Evolutionary conservation across 2,888 invertebrate species (phyloP), one percentile per base, ranked within the genome.

Genomic region (Chesias legatella): DNA sequence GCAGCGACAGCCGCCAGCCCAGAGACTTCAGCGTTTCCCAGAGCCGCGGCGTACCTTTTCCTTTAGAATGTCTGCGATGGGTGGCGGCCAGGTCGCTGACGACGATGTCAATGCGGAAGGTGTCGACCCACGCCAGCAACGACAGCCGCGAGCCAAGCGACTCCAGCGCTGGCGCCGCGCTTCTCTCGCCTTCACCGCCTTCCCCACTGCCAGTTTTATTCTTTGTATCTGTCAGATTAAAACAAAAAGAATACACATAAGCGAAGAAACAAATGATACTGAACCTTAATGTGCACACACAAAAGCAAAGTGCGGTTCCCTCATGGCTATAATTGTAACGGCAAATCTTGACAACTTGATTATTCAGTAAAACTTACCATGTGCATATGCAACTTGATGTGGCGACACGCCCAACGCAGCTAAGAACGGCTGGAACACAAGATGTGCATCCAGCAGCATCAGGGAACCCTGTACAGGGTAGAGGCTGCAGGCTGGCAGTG

Each of bases 101-200:
- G 3, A 98, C 96, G 74, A 98, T 98, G 78, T 98, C 96, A 43
- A 98, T 95, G 52, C 95, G 92, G 88, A 98, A 92, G 4, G 93
- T 92, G 61, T 97, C 97, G 83, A 98, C 93, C 64, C 93, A 93
- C 4, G 95, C 95, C 50, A 94, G 92, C 31, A 96, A 86, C 3
- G 95, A 94, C 51, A 96, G 88, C 79, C 95, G 95, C 17, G 95
- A 97, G 26, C 95, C 98, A 65, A 96, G 92, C 45, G 96, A 95
- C 73, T 96, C 97, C 68, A 97, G 86, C 0, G 70, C 71, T 4
- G 72, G 62, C 28, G 33, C 48, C 37, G 29, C 54, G 8, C 56
- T 39, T 2, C 40, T 55, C 0, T 52, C 61, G 4, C 55, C 60
- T 0, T 52, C 61, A 4, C 55, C 60, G 29, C 26, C 40, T 35